A percentile compares a stretch with the other conserved stretches of the same genome.
Evolutionary conservation across 2,113 vertebrate species (phyloP).

Genomic region (Ammospiza nelsoni): DNA sequence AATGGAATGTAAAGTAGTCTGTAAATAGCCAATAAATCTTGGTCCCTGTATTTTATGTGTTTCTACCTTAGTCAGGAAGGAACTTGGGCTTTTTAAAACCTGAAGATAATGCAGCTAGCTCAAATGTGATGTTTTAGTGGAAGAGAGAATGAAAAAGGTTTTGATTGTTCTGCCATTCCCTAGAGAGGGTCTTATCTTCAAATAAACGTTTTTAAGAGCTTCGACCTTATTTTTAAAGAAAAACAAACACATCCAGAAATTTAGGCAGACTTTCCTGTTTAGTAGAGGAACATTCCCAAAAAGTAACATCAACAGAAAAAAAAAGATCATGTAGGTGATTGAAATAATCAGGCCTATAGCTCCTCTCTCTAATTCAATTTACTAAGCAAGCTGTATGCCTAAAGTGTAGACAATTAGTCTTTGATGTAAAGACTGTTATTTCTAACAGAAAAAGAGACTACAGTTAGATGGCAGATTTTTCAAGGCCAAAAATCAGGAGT

Average conservation of each 20-base stretch:
- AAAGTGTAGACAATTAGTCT: not conserved
- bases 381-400: not conserved
- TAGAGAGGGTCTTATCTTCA: conserved; percentile 21
- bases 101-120: conserved; percentile 9
- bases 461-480: not conserved
- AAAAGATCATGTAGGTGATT: not conserved
- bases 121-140: conserved; percentile 2
- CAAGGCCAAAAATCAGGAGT: not conserved
- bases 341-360: not conserved
- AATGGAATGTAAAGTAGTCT: conserved; percentile 35
- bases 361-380: not conserved
- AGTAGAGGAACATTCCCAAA: not conserved
- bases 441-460: not conserved
- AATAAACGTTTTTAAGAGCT: conserved; percentile 15
- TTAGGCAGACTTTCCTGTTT: conserved; percentile 6
- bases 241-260: conserved; percentile 5
- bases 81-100: not conserved
- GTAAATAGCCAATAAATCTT: conserved; percentile 64
- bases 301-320: not conserved
- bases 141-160: conserved; percentile 32
- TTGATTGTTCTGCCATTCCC: conserved; percentile 43
- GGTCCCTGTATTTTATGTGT: conserved; percentile 33
- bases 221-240: conserved; percentile 6
- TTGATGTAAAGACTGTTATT: not conserved
- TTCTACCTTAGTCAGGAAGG: conserved; percentile 52